phyloP scores from a whole-genome alignment of 92 coral and sea anemone genomes.

The Parazoanthus darwini region DNA sequence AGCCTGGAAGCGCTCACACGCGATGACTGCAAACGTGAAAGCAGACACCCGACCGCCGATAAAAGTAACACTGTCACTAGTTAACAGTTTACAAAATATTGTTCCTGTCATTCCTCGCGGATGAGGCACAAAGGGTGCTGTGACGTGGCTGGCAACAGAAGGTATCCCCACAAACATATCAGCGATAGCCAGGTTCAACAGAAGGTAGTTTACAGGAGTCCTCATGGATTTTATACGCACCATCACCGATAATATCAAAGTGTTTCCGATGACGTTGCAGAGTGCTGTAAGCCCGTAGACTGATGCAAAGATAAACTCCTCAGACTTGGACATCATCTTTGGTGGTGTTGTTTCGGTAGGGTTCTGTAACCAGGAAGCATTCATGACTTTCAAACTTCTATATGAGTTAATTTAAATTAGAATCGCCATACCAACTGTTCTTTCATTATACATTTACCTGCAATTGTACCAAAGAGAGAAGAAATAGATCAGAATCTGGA shows the following conservation, averaged over 20 bases:
- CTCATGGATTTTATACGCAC: constrained; percentile 18
- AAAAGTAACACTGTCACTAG: neutral
- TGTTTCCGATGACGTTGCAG: constrained; percentile 2
- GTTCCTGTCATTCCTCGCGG: constrained; percentile 6
- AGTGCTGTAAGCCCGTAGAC: neutral
- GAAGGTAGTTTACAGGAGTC: constrained; percentile 16
- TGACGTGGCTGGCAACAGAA: neutral
- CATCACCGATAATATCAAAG: neutral
- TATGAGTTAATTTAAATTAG: neutral
- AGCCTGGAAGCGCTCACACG: neutral
- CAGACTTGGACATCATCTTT: neutral
- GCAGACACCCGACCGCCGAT: neutral
- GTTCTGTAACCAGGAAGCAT: neutral
- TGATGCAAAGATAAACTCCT: neutral
- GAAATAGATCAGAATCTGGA: neutral
- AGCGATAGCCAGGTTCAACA: constrained; percentile 1
- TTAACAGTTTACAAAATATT: neutral
- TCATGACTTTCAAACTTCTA: neutral
- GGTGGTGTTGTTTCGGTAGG: neutral
- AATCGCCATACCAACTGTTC: too few species aligned
- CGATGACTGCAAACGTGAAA: neutral
- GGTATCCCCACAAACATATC: constrained; percentile 3
- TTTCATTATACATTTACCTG: neutral
- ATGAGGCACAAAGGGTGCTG: neutral
- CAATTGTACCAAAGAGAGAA: neutral